Evolutionary conservation across 2,113 vertebrate genomes (phyloP).

Genomic region (Ictalurus furcatus): DNA sequence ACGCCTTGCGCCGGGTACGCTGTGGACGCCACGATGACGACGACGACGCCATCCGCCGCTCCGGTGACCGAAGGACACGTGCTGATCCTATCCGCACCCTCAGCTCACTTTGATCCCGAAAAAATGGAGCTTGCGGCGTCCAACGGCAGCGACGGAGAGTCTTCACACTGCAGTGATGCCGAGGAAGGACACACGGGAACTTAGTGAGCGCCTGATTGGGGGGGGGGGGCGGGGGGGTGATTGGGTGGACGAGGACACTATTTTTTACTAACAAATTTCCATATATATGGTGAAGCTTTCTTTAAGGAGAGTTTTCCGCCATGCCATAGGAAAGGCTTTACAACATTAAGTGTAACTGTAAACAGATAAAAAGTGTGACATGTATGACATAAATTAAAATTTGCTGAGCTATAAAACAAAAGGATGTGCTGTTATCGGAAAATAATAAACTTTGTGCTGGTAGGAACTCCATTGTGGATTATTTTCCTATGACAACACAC

Average conservation of each 20-base stretch:
- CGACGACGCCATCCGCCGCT: constrained; percentile 32
- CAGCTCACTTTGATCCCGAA: constrained; percentile 58
- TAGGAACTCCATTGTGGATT: no score
- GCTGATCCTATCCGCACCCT: constrained; percentile 62
- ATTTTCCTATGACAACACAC: no score
- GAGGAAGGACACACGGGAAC: constrained; percentile 67
- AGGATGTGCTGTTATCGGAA: no score
- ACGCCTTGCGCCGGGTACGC: constrained; percentile 40
- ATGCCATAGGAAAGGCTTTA: not conserved
- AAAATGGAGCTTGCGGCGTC: constrained; percentile 55
- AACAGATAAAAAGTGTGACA: not conserved
- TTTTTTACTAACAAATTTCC: no score
- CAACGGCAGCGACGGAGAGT: constrained; percentile 75
- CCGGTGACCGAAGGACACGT: constrained; percentile 61
- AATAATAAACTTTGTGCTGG: no score
- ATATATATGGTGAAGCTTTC: no score
- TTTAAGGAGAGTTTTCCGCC: not conserved
- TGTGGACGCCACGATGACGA: constrained; percentile 25
- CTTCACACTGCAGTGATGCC: constrained; percentile 71
- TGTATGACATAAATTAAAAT: not conserved
- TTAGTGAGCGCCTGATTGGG: constrained; percentile 46
- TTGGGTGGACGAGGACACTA: no score
- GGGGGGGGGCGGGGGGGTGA: no score
- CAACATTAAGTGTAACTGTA: not conserved
- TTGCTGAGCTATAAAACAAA: not conserved